Percentiles rank a stretch among this genome's conserved stretches.
phyloP scores from a whole-genome alignment of 1,140 invertebrate species.

The Aricia agestis region DNA sequence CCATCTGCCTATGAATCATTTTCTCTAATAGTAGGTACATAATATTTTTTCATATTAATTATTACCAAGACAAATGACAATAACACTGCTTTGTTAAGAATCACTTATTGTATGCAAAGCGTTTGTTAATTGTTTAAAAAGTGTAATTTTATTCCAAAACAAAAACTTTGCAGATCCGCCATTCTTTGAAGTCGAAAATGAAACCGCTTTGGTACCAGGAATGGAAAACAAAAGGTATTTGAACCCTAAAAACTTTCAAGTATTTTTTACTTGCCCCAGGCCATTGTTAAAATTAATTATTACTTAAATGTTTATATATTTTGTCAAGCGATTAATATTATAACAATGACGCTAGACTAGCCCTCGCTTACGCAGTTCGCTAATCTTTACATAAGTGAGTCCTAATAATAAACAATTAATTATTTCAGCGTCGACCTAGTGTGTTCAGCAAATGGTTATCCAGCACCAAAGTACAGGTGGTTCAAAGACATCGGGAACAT shows the following conservation, averaged over 20 bases:
- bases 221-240: constrained; percentile 46
- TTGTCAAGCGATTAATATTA: no score
- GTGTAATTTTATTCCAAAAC: neutral
- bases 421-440: constrained; percentile 47
- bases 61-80: neutral
- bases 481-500: constrained; percentile 41
- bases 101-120: neutral
- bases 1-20: no score
- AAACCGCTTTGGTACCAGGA: constrained; percentile 38
- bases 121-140: neutral
- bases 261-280: no score
- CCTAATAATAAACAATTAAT: neutral
- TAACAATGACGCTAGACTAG: no score
- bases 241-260: neutral
- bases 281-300: no score
- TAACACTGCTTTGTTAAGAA: neutral
- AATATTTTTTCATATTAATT: no score
- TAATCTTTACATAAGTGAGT: neutral
- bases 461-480: constrained; percentile 49
- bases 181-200: constrained; percentile 40
- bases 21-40: no score
- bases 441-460: constrained; percentile 46
- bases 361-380: no score
- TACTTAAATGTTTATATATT: no score
- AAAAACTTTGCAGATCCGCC: constrained; percentile 45